These are phyloP conservation scores for Eriocheir sinensis DNA, from an alignment of 1,140 invertebrate genomes.

Conservation along the genomic window DNA sequence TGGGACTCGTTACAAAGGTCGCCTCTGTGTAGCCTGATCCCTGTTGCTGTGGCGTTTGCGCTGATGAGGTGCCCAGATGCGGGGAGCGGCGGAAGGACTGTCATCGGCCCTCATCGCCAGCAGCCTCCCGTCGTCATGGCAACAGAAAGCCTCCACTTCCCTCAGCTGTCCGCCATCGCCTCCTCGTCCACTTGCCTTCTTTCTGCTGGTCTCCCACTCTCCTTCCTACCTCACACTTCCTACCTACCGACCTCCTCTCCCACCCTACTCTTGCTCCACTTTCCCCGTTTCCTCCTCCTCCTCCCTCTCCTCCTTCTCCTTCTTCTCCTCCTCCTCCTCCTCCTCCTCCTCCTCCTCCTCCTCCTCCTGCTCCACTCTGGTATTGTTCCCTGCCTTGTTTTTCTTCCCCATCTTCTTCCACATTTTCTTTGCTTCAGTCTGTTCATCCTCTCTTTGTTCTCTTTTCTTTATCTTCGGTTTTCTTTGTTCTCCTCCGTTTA, in stretches of 20 bases:
- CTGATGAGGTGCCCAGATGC: no score
- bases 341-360: background rate
- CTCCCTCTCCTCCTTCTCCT: background rate
- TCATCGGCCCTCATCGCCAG: background rate
- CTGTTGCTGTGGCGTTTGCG: no score
- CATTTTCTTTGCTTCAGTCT: background rate
- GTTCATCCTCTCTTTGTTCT: background rate
- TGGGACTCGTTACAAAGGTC: no score
- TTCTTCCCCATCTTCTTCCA: background rate
- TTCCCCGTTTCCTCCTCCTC: background rate
- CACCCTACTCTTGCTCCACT: background rate
- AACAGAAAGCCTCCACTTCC: slow-evolving; percentile 8
- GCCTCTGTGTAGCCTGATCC: no score
- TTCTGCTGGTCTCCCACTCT: no score
- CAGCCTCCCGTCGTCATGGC: background rate
- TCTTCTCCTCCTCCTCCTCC: slow-evolving; percentile 2
- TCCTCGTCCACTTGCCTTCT: slow-evolving; percentile 2
- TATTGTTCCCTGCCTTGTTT: background rate
- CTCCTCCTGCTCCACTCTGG: background rate
- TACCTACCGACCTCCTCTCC: no score
- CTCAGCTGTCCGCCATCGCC: background rate
- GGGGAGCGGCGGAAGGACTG: background rate
- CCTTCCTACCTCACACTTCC: no score
- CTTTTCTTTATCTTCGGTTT: background rate
- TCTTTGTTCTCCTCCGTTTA: background rate